phyloP scores from a whole-genome alignment of 2,113 vertebrate genomes.

The Syngnathoides biaculeatus region DNA sequence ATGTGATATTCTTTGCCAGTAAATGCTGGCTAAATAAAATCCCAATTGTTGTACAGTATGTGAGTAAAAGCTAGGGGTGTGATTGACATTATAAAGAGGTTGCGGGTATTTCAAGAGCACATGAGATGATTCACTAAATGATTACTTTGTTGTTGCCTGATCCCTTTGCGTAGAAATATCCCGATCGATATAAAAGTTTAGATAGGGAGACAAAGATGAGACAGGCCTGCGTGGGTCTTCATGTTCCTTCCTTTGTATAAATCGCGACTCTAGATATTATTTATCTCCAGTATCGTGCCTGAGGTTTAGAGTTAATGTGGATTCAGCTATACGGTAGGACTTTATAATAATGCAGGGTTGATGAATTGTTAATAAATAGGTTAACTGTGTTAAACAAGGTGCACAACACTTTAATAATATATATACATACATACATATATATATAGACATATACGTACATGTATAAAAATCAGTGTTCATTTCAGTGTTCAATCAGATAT shows the following conservation, averaged over 20 bases:
- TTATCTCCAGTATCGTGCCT: background rate
- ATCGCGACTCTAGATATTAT: background rate
- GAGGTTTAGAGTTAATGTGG: background rate
- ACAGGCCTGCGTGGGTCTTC: background rate
- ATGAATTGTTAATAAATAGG: background rate
- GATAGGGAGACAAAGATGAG: background rate
- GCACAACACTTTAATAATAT: no score
- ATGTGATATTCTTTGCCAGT: background rate
- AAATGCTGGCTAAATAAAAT: background rate
- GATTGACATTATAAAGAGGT: background rate
- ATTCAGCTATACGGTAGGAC: background rate
- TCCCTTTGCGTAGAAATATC: background rate
- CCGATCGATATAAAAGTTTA: no score
- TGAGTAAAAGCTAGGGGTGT: background rate
- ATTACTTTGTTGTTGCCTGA: background rate
- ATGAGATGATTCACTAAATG: background rate
- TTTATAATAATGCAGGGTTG: background rate
- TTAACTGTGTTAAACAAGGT: no score
- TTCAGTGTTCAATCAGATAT: constrained; percentile 55
- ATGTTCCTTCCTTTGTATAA: background rate
- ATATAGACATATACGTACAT: constrained; percentile 3
- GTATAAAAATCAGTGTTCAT: constrained; percentile 61
- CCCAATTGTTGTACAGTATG: background rate
- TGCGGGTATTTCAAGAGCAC: background rate
- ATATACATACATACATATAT: background rate